Evolutionary conservation across 2,797 vertebrate species (phyloP), one percentile per base, ranked within the genome.

Genomic region (Myotis findleyi): DNA sequence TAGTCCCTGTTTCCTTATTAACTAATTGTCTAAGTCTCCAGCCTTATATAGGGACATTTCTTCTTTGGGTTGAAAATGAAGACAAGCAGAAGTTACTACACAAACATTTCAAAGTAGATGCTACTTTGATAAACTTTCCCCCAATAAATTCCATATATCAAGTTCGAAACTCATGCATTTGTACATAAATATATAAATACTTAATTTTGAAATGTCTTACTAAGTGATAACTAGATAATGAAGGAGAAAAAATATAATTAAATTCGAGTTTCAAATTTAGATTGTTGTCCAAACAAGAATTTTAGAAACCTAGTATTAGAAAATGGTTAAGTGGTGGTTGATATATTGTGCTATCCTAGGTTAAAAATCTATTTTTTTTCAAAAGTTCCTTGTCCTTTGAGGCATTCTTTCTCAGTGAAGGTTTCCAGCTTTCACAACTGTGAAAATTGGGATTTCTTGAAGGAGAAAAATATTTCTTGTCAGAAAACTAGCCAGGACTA

Each of bases 361-460:
- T 84, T 93, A 92, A 95, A 96, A 95, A 94, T 36, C 14, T 76
- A 92, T 77, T 59, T 53, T 30, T 95, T 94, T 62, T 91, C 47
- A 82, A 79, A 77, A 75, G 13, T 57, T 88, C 30, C 62, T 92
- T 89, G 4, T 80, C 51, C 71, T 33, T 84, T 47, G 30, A 85
- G 55, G 53, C 47, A 44, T 16, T 94, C 36, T 90, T 93, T 95
- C 44, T 85, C 8, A 59, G 12, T 53, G 16, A 82, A 90, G 72
- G 69, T 83, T 59, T 87, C 75, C 59, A 88, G 87, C 38, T 14
- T 90, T 90, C 44, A 95, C 17, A 91, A 49, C 83, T 88, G n/a
- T 95, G 92, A 95, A 89, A 89, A 96, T 9, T 72, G 38, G n/a
- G 41, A 90, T 92, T 86, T 66, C 73, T 55, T 89, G 36, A 92